These are phyloP conservation scores for Catonia carolina DNA, from an alignment of 2,888 invertebrate species.

Conservation along the genomic window DNA sequence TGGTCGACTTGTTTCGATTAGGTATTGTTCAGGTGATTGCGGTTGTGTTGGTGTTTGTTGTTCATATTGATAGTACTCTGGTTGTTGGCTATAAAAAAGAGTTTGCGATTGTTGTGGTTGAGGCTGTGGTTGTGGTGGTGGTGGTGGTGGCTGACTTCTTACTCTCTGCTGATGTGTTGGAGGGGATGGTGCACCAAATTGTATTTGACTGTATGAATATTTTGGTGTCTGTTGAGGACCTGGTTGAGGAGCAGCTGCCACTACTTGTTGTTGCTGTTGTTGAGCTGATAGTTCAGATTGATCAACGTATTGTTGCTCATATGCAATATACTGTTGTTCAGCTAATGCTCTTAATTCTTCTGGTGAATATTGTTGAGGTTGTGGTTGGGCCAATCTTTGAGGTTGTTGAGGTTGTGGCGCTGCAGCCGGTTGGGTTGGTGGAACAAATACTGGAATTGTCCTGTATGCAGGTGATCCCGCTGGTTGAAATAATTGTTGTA, in stretches of 20 bases:
- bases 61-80: conserved; percentile 14
- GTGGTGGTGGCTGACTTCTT: conserved; percentile 7
- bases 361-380: background rate
- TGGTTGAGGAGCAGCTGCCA: background rate
- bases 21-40: conserved; percentile 24
- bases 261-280: conserved; percentile 3
- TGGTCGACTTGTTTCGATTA: conserved; percentile 24
- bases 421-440: background rate
- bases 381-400: too few relatives aligned
- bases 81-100: background rate
- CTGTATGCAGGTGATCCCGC: background rate
- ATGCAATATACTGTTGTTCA: conserved; percentile 2
- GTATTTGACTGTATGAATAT: conserved; percentile 27
- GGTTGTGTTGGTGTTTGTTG: conserved; percentile 21
- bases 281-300: background rate
- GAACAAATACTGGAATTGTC: background rate
- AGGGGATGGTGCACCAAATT: conserved; percentile 23
- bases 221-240: conserved; percentile 9
- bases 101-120: conserved; percentile 6
- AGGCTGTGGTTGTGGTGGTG: conserved; percentile 14
- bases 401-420: background rate
- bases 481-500: conserved; percentile 21
- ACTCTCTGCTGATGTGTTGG: too few relatives aligned
- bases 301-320: background rate
- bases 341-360: background rate